A percentile compares a stretch with the other conserved stretches of the same genome.
Evolutionary conservation across 2,113 vertebrate species (phyloP).

Genomic region (Platichthys stellatus): DNA sequence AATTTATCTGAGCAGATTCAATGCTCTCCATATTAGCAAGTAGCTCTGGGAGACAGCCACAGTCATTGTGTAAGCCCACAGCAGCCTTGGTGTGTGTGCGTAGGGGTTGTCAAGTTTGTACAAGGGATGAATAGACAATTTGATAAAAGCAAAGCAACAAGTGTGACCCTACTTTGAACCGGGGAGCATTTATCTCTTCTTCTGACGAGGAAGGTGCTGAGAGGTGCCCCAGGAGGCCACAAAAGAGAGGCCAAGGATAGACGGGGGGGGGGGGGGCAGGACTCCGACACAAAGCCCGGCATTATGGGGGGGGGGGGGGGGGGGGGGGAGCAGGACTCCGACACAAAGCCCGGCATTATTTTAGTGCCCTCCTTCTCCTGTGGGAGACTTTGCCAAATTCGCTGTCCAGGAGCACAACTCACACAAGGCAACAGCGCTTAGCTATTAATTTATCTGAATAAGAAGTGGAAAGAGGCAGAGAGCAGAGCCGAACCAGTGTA

Average conservation of each 20-base stretch:
- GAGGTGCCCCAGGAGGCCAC: constrained; percentile 54
- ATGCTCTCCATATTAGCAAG: constrained; percentile 52
- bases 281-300: constrained; percentile 72
- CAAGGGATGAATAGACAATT: constrained; percentile 66
- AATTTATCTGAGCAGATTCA: constrained; percentile 55
- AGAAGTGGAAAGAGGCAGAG: constrained; percentile 61
- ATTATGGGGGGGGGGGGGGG: constrained; percentile 68
- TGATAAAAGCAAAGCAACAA: constrained; percentile 73
- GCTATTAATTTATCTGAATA: constrained; percentile 75
- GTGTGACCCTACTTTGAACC: constrained; percentile 77
- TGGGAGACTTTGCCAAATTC: constrained; percentile 73
- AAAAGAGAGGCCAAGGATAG: constrained; percentile 44
- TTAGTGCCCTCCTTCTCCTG: constrained; percentile 46
- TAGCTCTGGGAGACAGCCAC: constrained; percentile 57
- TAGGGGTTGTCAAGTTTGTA: constrained; percentile 52
- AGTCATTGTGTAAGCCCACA: constrained; percentile 50
- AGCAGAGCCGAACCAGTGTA: constrained; percentile 18
- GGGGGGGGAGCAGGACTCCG: constrained; percentile 45
- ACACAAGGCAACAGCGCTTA: constrained; percentile 58
- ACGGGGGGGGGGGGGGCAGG: constrained; percentile 42
- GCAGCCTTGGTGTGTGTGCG: constrained; percentile 5
- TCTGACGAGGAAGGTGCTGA: constrained; percentile 55
- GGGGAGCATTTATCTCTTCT: constrained; percentile 57
- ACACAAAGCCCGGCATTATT: constrained; percentile 80
- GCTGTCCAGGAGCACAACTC: constrained; percentile 68